Evolutionary conservation across 2,113 vertebrate genomes (phyloP).

Genomic region (Dicrurus megarhynchus): DNA sequence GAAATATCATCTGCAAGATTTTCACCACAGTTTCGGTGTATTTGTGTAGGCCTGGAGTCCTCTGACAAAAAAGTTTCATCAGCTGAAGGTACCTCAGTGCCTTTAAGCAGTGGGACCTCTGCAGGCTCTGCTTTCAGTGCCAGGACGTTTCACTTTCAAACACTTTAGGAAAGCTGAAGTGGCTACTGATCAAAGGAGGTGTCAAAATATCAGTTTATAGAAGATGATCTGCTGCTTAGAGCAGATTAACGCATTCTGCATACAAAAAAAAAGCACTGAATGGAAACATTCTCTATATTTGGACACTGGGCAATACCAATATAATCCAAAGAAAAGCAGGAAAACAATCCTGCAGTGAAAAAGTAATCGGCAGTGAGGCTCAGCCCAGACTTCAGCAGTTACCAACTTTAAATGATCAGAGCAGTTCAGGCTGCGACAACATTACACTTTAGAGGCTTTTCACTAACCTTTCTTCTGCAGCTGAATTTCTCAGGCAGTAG

Average conservation of each 20-base stretch:
- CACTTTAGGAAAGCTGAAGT: not conserved
- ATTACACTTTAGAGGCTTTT: not conserved
- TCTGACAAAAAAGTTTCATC: not conserved
- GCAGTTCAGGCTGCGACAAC: not conserved
- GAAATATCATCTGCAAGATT: not conserved
- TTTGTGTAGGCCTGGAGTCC: not conserved
- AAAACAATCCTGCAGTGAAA: not conserved
- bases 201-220: not conserved
- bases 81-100: not conserved
- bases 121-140: not conserved
- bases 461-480: not conserved
- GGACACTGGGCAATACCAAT: not conserved
- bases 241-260: not conserved
- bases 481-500: not conserved
- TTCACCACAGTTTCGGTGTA: not conserved
- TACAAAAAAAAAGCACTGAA: not conserved
- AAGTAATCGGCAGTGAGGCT: not conserved
- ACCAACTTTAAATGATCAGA: not conserved
- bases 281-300: not conserved
- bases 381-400: not conserved
- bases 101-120: not conserved
- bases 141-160: not conserved
- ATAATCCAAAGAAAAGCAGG: not conserved
- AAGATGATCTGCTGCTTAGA: not conserved
- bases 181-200: not conserved